Base-by-base conservation (phyloP, 1,140 invertebrate genomes). In the Drosophila ohnishii region DNA sequence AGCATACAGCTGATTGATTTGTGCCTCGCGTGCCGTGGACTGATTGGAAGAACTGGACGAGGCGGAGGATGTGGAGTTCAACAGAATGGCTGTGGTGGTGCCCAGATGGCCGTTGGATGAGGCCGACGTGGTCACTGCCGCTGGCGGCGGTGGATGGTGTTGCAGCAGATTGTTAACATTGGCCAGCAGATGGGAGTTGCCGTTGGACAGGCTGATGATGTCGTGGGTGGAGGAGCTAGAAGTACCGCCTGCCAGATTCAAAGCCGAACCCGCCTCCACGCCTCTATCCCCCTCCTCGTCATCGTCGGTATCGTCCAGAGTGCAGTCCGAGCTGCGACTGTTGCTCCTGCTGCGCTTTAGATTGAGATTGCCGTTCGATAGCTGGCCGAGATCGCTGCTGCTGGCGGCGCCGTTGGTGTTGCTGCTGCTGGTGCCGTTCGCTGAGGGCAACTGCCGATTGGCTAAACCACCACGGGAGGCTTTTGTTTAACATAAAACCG, bases 391-490 rank as follows among this genome's bases (percentile, higher is more conserved):
- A 62, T 59, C 51, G 42, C 16, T 47, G 42, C 16, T 47, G 50
- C 6, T 47, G 50, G 44, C 35, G 64, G 34, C 66, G n/a, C 78
- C 56, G 44, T 61, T 77, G 48, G 39, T 44, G 34, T 53, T 61
- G 48, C 56, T 57, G 64, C 72, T 69, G 65, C 60, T 42, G 28
- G 66, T 53, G 19, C 67, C 67, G 75, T 92, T 92, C 8, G 74
- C 78, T 48, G 92, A 92, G 44, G 93, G 93, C 70, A 93, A 75
- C 79, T 93, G 93, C 59, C 93, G 90, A 85, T 93, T 93, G 37
- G 95, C 94, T 63, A 94, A 84, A 75, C 94, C 94, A 62, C 95
- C 95, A 82, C 95, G 89, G 76, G 91, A 92, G 92, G 78, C 93
- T 95, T 88, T 89, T 62, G 76, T 87, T 90, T 87, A 55, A 55